A percentile compares a stretch with the other conserved stretches of the same genome.
These are phyloP conservation scores for Charaxes varanes DNA, from an alignment of 1,140 invertebrate species.

Conservation along the genomic window DNA sequence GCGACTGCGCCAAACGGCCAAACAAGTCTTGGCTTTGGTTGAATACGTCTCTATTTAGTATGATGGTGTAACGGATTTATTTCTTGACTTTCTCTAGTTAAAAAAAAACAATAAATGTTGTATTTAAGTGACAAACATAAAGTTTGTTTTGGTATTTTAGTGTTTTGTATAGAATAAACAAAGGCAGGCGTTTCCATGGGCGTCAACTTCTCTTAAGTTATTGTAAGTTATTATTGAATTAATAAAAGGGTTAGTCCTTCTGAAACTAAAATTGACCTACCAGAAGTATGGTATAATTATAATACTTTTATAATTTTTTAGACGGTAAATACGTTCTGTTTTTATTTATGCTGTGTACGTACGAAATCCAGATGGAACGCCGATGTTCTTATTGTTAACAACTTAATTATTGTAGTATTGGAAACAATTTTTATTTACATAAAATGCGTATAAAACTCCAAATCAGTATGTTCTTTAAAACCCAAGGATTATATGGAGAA, in stretches of 20 bases:
- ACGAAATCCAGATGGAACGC: too few species aligned
- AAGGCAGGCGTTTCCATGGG: constrained; percentile 51
- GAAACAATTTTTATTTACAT: too few species aligned
- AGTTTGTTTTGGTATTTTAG: constrained; percentile 22
- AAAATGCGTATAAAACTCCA: too few species aligned
- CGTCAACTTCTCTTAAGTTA: constrained; percentile 62
- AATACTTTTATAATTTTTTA: too few species aligned
- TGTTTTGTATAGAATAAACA: constrained; percentile 30
- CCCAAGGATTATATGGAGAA: not conserved
- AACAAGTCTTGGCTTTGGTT: constrained; percentile 34
- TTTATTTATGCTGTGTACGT: too few species aligned
- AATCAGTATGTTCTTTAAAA: not conserved
- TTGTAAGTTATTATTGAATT: constrained; percentile 59
- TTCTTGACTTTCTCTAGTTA: too few species aligned
- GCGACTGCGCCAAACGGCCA: constrained; percentile 44
- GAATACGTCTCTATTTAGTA: constrained; percentile 42
- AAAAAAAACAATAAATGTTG: too few species aligned
- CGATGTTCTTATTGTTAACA: too few species aligned
- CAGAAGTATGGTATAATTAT: too few species aligned
- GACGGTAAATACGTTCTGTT: too few species aligned
- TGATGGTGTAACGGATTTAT: constrained; percentile 42
- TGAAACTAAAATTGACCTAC: too few species aligned
- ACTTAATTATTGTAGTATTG: too few species aligned
- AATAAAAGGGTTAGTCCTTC: constrained; percentile 47
- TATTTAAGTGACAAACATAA: constrained; percentile 6